A percentile compares a stretch with the other conserved stretches of the same genome.
Evolutionary conservation across 2,797 vertebrate species (phyloP).

Genomic region (Sebastes steindachneri): DNA sequence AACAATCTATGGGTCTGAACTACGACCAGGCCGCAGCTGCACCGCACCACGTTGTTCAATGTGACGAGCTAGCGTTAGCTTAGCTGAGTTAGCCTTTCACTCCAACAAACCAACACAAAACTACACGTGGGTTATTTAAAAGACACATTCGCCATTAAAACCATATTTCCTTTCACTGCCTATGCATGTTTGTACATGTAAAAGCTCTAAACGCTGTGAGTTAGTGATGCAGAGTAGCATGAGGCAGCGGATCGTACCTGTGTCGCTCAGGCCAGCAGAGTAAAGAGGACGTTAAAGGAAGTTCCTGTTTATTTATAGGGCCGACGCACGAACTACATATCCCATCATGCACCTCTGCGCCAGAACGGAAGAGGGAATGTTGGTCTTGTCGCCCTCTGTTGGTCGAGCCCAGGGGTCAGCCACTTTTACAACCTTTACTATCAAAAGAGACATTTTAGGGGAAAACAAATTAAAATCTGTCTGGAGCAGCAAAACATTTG

Average conservation of each 20-base stretch:
- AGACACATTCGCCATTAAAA: rapidly evolving
- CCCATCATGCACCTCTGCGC: constrained; percentile 53
- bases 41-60: constrained; percentile 59
- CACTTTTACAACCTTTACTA: too few relatives aligned
- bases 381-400: constrained; percentile 32
- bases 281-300: constrained; percentile 73
- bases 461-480: too few relatives aligned
- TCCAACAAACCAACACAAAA: not conserved
- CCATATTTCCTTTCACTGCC: rapidly evolving
- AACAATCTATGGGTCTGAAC: rapidly evolving
- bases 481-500: too few relatives aligned
- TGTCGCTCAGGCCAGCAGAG: constrained; percentile 69
- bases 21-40: constrained; percentile 49
- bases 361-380: constrained; percentile 1
- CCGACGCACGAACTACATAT: constrained; percentile 46
- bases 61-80: constrained; percentile 47
- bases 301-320: constrained; percentile 60
- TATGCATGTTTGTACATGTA: rapidly evolving
- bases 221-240: rapidly evolving
- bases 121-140: rapidly evolving
- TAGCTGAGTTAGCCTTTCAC: not conserved
- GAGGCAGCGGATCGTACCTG: not conserved
- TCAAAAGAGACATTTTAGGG: too few relatives aligned
- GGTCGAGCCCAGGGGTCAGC: not conserved
- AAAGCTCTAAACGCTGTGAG: rapidly evolving